Conservation (phyloP, 2,113 vertebrate genomes). For the Cryptotis parvus region DNA sequence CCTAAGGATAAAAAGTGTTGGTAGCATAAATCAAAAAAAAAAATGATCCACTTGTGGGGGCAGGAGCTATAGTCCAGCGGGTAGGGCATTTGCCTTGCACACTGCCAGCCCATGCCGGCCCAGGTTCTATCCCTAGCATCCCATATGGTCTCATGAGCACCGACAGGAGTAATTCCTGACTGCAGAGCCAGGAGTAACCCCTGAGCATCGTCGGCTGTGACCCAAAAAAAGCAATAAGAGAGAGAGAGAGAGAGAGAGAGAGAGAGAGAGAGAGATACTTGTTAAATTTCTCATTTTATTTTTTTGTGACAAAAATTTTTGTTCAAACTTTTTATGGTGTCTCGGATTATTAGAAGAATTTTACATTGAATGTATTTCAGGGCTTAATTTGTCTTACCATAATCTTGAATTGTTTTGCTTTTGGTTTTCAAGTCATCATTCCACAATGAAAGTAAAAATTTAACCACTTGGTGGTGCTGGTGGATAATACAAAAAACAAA, state of each 20-base stretch:
- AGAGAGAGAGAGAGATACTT: not conserved
- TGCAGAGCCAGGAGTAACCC: too few species aligned
- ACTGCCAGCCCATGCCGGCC: too few species aligned
- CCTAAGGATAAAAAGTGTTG: not conserved
- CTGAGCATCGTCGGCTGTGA: too few species aligned
- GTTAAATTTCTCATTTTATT: not conserved
- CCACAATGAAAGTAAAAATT: not conserved
- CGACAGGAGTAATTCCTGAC: too few species aligned
- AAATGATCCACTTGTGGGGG: too few species aligned
- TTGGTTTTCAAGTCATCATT: not conserved
- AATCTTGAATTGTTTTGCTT: not conserved
- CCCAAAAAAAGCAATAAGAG: not conserved
- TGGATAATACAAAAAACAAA: slow-evolving; percentile 82
- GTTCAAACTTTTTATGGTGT: not conserved
- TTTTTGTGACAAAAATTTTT: not conserved
- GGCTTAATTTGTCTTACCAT: slow-evolving; percentile 1
- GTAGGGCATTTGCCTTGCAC: too few species aligned
- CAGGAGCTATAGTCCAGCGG: too few species aligned
- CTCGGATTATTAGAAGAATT: not conserved
- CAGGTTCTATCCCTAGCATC: too few species aligned
- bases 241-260: too few species aligned
- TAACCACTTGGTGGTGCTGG: slow-evolving; percentile 92
- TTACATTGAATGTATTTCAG: not conserved
- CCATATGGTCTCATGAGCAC: too few species aligned
- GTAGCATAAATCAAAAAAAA: not conserved